Conservation (phyloP, 2,113 vertebrate genomes). For the Hipposideros armiger region DNA sequence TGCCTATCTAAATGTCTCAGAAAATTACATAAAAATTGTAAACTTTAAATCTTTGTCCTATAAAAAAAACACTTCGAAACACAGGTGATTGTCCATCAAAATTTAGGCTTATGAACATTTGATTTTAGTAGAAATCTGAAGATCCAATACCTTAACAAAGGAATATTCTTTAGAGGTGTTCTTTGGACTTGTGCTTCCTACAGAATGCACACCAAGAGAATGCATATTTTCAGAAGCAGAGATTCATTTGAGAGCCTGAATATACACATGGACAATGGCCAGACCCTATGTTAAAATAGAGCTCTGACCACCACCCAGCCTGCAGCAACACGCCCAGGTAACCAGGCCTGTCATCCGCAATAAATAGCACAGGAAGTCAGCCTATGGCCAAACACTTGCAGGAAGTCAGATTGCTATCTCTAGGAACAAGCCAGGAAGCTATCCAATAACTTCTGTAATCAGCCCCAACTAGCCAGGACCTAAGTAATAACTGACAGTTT, state of each 20-base stretch:
- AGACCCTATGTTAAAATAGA: background rate
- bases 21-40: background rate
- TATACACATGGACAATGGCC: background rate
- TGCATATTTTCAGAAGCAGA: background rate
- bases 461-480: background rate
- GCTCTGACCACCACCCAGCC: background rate
- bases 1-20: background rate
- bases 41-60: background rate
- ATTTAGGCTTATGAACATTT: background rate
- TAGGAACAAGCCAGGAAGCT: background rate
- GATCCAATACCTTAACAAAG: background rate
- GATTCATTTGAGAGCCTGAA: background rate
- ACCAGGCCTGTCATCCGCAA: too few relatives aligned
- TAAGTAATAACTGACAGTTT: background rate
- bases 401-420: background rate
- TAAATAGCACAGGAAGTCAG: background rate
- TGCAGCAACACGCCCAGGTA: background rate
- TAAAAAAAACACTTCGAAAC: background rate
- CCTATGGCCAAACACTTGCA: background rate
- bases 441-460: background rate
- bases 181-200: background rate
- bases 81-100: background rate
- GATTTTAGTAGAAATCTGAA: background rate
- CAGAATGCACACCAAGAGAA: background rate
- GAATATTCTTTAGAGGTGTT: background rate